Evolutionary conservation across 2,797 vertebrate species (phyloP).

Genomic region (Cichlasoma orientale): DNA sequence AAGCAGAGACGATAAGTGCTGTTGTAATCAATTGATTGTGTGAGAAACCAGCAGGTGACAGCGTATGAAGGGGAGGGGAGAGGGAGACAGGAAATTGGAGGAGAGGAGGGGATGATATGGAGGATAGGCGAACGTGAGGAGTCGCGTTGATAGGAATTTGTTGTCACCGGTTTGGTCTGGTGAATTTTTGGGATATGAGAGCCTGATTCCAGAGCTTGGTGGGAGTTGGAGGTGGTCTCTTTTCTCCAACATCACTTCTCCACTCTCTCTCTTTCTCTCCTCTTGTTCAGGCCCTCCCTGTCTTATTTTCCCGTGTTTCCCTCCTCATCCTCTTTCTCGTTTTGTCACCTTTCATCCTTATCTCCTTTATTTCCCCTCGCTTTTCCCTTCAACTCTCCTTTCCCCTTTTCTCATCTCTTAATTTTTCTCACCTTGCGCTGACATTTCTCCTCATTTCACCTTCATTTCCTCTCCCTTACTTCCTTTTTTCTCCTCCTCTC

Average conservation of each 20-base stretch:
- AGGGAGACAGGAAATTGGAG: constrained; percentile 30
- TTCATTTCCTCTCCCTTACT: neutral
- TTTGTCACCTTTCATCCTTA: neutral
- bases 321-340: neutral
- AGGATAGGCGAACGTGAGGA: constrained; percentile 27
- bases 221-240: neutral
- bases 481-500: neutral
- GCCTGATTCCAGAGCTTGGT: neutral
- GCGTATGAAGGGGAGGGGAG: constrained; percentile 9
- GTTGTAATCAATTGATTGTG: constrained; percentile 72
- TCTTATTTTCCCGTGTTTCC: neutral
- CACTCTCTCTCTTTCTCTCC: too few species aligned
- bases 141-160: constrained; percentile 24
- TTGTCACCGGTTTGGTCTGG: constrained; percentile 36
- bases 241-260: neutral
- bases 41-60: constrained; percentile 64
- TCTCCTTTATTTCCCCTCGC: neutral
- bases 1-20: constrained; percentile 46
- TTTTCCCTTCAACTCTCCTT: neutral
- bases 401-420: neutral
- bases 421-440: neutral
- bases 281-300: neutral
- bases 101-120: constrained; percentile 11
- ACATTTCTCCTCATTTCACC: neutral
- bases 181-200: neutral